Percentiles rank a stretch among this genome's conserved stretches.
These are phyloP conservation scores for Eidolon dupreanum DNA, from an alignment of 2,797 vertebrate species.

Conservation along the genomic window DNA sequence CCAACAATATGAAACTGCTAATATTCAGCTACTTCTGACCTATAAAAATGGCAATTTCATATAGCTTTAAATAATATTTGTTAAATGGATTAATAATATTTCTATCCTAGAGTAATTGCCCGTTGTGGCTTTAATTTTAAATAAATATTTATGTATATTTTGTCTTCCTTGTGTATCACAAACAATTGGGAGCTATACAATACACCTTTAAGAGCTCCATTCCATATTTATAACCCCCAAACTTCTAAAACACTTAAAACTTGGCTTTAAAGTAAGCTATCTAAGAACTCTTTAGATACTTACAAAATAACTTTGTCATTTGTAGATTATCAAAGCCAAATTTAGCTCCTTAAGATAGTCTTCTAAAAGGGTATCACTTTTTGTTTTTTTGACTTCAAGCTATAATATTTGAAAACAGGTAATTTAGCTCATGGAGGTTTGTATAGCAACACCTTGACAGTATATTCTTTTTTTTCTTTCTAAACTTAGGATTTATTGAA, in stretches of 20 bases:
- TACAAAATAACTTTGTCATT: neutral
- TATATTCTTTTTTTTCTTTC: neutral
- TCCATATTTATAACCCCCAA: neutral
- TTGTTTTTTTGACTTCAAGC: neutral
- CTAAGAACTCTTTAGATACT: neutral
- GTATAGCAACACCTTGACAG: neutral
- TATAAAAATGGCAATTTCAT: neutral
- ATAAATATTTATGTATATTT: neutral
- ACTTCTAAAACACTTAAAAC: neutral
- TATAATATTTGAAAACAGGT: neutral
- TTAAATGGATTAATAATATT: neutral
- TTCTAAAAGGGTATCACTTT: neutral
- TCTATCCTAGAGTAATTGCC: neutral
- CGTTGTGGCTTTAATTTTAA: neutral
- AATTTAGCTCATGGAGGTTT: neutral
- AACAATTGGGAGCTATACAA: neutral
- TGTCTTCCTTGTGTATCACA: neutral
- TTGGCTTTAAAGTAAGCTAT: neutral
- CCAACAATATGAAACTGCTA: neutral
- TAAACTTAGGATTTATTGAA: neutral
- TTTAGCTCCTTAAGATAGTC: neutral
- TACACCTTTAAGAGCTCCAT: neutral
- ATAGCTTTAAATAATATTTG: neutral
- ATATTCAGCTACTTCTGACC: neutral
- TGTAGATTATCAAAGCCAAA: neutral